These are phyloP conservation scores for Rapana venosa DNA, from an alignment of 2,888 invertebrate species.

Conservation along the genomic window DNA sequence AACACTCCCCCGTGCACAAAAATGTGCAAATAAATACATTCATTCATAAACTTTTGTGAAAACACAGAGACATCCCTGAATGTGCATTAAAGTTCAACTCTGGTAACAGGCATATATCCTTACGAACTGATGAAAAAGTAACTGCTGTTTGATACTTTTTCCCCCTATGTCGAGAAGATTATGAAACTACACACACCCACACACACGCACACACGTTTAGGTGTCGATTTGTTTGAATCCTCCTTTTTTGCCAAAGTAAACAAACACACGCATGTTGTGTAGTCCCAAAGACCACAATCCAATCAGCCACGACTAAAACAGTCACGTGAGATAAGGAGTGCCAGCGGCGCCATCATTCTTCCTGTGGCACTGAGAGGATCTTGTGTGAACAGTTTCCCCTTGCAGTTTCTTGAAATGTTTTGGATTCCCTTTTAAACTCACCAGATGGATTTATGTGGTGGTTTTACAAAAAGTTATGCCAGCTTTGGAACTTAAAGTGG, in stretches of 20 bases:
- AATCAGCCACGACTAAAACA: slow-evolving; percentile 44
- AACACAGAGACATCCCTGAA: not conserved
- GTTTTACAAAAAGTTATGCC: slow-evolving; percentile 12
- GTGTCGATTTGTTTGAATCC: not conserved
- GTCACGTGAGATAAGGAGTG: slow-evolving; percentile 54
- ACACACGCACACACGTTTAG: not conserved
- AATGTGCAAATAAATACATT: not conserved
- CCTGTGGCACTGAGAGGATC: slow-evolving; percentile 4
- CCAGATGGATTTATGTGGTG: slow-evolving; percentile 28
- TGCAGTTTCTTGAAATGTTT: not conserved
- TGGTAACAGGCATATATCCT: not conserved
- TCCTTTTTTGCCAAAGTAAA: not conserved
- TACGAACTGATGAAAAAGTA: not conserved
- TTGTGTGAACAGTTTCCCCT: not conserved
- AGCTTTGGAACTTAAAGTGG: slow-evolving; percentile 32
- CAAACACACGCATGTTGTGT: slow-evolving; percentile 35
- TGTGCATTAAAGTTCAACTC: not conserved
- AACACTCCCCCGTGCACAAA: not conserved
- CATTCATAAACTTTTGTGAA: not conserved
- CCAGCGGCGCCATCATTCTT: slow-evolving; percentile 42
- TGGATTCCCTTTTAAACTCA: not conserved
- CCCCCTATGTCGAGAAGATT: no score
- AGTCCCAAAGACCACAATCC: slow-evolving; percentile 32
- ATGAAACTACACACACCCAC: not conserved
- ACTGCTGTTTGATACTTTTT: no score